These are phyloP conservation scores for Hormaphis cornu DNA, from an alignment of 1,140 invertebrate genomes.

Conservation along the genomic window DNA sequence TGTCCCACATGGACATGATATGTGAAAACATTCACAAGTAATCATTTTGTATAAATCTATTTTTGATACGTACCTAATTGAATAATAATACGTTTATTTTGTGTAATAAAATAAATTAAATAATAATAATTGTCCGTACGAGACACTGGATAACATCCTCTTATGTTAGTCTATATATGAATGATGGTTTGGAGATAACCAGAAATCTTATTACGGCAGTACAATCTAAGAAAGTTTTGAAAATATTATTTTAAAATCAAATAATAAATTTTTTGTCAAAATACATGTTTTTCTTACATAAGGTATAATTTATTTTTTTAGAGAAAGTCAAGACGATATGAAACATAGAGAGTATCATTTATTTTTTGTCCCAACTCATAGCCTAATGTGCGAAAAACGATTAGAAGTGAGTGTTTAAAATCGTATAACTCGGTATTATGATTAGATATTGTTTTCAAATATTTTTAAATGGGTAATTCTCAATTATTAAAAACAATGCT, in stretches of 20 bases:
- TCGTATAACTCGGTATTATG: neutral
- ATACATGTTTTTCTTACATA: no score
- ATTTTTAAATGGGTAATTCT: no score
- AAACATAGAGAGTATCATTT: conserved; percentile 50
- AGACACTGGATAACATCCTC: neutral
- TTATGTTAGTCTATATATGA: no score
- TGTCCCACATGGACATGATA: conserved; percentile 75
- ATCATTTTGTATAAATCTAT: conserved; percentile 34
- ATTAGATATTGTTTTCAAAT: no score
- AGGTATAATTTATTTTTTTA: conserved; percentile 35
- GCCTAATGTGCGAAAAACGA: conserved; percentile 75
- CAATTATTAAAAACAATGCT: neutral
- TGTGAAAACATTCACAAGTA: conserved; percentile 69
- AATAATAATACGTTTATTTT: no score
- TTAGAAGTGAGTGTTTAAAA: conserved; percentile 45
- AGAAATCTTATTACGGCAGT: no score
- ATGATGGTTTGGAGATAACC: no score
- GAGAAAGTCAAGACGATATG: conserved; percentile 42
- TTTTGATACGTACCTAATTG: neutral
- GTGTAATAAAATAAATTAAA: conserved; percentile 49
- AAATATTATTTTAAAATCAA: no score
- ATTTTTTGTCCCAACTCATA: conserved; percentile 80
- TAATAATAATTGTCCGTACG: conserved; percentile 35
- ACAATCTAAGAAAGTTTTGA: no score
- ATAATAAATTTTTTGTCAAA: no score